Evolutionary conservation across 2,888 invertebrate species (phyloP).

Genomic region (Lasioglossum villosulum): DNA sequence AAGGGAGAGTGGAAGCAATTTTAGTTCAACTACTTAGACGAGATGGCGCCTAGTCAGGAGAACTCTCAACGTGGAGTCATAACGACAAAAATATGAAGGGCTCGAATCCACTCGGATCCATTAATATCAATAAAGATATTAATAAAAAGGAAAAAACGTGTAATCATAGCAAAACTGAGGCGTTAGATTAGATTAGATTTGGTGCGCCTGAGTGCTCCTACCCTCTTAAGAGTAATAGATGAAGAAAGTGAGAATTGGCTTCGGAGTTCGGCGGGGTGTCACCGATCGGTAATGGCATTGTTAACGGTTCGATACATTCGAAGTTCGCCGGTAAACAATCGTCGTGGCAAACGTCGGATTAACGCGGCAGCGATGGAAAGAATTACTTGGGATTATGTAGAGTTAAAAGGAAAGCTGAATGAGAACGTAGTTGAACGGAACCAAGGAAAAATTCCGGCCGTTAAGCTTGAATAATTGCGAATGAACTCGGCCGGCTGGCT

Average conservation of each 20-base stretch:
- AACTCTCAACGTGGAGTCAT: too few relatives aligned
- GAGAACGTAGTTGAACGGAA: constrained; percentile 26
- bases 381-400: constrained; percentile 1
- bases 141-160: too few relatives aligned
- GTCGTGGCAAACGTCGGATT: neutral
- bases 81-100: too few relatives aligned
- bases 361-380: neutral
- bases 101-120: too few relatives aligned
- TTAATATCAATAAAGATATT: too few relatives aligned
- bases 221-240: neutral
- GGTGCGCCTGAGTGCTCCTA: too few relatives aligned
- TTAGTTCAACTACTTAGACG: too few relatives aligned
- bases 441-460: constrained; percentile 22
- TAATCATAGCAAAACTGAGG: too few relatives aligned
- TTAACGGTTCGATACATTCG: neutral
- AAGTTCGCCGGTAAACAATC: neutral
- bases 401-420: constrained; percentile 4
- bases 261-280: neutral
- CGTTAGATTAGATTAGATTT: too few relatives aligned
- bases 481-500: neutral
- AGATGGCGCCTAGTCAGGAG: too few relatives aligned
- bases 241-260: neutral
- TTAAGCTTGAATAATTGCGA: constrained; percentile 45
- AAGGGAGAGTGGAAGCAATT: too few relatives aligned
- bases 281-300: neutral